Conservation (phyloP, 1,140 invertebrate genomes). For the Anadara kagoshimensis region DNA sequence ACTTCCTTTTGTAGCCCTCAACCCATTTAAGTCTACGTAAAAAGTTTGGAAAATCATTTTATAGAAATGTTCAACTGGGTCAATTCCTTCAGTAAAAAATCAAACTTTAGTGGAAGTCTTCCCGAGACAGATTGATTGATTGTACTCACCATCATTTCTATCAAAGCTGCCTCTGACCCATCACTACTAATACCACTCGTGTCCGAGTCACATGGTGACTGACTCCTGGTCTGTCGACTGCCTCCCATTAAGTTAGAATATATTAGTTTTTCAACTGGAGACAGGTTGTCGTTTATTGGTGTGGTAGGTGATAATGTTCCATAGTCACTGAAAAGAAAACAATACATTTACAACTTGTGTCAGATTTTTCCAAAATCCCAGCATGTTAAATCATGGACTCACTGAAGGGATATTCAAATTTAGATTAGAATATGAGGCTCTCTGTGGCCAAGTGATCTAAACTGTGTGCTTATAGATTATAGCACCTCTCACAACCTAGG, state of each 20-base stretch:
- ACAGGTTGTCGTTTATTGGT: slow-evolving; percentile 51
- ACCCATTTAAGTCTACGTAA: too few relatives aligned
- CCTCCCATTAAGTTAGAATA: slow-evolving; percentile 58
- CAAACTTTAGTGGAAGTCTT: too few relatives aligned
- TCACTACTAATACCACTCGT: slow-evolving; percentile 78
- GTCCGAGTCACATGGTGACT: slow-evolving; percentile 76
- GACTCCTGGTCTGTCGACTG: slow-evolving; percentile 33
- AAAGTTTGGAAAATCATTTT: too few relatives aligned
- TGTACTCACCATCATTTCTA: slow-evolving; percentile 80
- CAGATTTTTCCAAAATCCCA: not conserved
- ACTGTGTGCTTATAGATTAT: too few relatives aligned
- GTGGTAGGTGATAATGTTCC: slow-evolving; percentile 53
- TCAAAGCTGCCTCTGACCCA: slow-evolving; percentile 76
- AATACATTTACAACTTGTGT: slow-evolving; percentile 5
- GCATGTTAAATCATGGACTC: not conserved
- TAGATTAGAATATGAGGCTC: too few relatives aligned
- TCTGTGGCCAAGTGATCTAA: too few relatives aligned
- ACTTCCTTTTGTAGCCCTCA: too few relatives aligned
- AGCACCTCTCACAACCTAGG: too few relatives aligned
- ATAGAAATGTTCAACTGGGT: too few relatives aligned
- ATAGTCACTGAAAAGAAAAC: slow-evolving; percentile 50
- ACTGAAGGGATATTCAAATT: not conserved
- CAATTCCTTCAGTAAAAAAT: too few relatives aligned
- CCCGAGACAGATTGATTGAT: too few relatives aligned
- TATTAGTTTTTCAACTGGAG: slow-evolving; percentile 66